Base-by-base conservation (phyloP, 2,797 vertebrate genomes). In the Clarias platycephalus region DNA sequence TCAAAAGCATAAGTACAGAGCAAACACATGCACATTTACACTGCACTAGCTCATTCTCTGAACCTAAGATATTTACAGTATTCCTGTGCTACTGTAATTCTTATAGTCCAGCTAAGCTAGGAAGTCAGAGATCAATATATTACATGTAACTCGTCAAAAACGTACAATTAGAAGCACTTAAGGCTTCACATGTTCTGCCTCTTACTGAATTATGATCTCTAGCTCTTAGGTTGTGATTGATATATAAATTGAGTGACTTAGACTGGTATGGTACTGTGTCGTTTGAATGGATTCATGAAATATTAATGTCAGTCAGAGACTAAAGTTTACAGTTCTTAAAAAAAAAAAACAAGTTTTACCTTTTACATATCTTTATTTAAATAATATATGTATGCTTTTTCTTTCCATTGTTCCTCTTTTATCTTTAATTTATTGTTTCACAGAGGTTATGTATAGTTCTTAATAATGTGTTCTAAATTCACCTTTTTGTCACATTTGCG, bases 261-360 rank as follows among this genome's bases (percentile, higher is more conserved):
- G 68, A 67, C 34, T 80, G 31, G 67, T 80, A 24, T 83, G 58
- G 68, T 57, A 77, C 49, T 49, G n/a, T 63, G 40, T 80, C 18
- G n/a, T 81, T 44, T 10, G 37, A 31, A 34, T 70, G 74, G 26
- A 80, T 16, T 67, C 63, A 53, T 31, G 78, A 26, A 66, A 80
- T 80, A 80, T 31, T 80, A 53, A 80, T 66, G 63, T 80, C 78
- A 80, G 85, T 83, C 75, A 86, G 81, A 85, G 82, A 90, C 90
- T 89, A 91, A 93, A 92, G 93, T 95, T 95, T 95, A 95, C 94
- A 95, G 92, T 91, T 91, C 90, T 93, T 94, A 92, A 93, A 92
- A 91, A 93, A 93, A 93, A 89, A 93, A 91, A 93, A 90, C 91
- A 93, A 90, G 91, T 94, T 95, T 95, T 94, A 91, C 64, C 68